Evolutionary conservation across 2,113 vertebrate species (phyloP).

Genomic region (Oceanites oceanicus): DNA sequence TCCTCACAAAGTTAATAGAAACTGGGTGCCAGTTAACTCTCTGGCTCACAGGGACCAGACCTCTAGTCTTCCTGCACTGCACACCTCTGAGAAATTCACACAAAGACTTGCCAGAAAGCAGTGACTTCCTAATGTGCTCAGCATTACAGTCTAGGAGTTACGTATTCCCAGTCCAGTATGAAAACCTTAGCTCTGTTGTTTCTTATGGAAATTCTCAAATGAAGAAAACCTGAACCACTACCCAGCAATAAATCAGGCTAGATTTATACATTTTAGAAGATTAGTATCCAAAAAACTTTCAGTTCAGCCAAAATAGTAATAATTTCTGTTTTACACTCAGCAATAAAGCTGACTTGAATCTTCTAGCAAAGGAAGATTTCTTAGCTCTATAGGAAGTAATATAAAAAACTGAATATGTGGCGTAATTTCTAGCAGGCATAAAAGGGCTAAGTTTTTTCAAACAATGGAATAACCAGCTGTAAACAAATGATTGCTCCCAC

Average conservation of each 20-base stretch:
- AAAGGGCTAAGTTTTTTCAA: background rate
- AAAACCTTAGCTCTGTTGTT: background rate
- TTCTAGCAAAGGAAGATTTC: background rate
- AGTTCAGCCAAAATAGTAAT: background rate
- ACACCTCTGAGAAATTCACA: background rate
- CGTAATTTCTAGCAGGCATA: background rate
- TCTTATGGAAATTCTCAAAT: background rate
- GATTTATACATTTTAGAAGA: background rate
- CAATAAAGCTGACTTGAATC: background rate
- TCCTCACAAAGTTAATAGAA: background rate
- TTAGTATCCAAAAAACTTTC: background rate
- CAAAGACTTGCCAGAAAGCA: background rate
- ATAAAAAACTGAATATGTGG: rapidly evolving
- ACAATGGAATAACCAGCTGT: background rate
- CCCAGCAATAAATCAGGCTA: background rate
- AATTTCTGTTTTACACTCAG: background rate
- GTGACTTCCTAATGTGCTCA: background rate
- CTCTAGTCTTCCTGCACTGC: background rate
- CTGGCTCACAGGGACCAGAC: background rate
- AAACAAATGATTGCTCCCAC: background rate
- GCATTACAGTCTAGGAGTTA: background rate
- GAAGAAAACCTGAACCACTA: background rate
- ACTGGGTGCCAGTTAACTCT: background rate
- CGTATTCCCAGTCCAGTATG: background rate
- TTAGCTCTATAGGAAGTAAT: background rate